phyloP scores from a whole-genome alignment of 1,140 invertebrate genomes.

The Augochlora pura region DNA sequence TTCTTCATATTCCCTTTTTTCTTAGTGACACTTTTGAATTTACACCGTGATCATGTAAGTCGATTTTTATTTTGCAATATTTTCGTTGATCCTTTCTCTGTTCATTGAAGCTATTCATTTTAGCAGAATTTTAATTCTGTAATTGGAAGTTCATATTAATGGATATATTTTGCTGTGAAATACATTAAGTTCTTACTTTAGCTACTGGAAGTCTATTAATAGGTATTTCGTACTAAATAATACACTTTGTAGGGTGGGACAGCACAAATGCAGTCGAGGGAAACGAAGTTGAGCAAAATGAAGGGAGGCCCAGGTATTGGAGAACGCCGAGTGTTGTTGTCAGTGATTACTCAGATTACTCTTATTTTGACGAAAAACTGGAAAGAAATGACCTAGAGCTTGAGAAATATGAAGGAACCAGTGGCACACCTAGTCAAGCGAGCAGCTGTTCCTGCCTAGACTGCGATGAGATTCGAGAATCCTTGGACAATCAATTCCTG shows the following conservation, averaged over 20 bases:
- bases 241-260: conserved; percentile 67
- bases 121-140: too few relatives aligned
- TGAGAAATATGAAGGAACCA: conserved; percentile 69
- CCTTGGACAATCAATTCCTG: conserved; percentile 56
- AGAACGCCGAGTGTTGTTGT: conserved; percentile 91
- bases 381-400: conserved; percentile 73
- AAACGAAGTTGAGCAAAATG: conserved; percentile 78
- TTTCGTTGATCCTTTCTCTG: too few relatives aligned
- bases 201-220: too few relatives aligned
- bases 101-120: too few relatives aligned
- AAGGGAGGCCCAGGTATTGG: conserved; percentile 82
- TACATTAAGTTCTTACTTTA: too few relatives aligned
- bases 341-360: conserved; percentile 90
- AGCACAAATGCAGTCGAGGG: conserved; percentile 70
- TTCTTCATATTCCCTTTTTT: background rate
- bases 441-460: conserved; percentile 76
- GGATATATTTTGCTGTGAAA: too few relatives aligned
- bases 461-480: conserved; percentile 72
- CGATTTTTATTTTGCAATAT: too few relatives aligned
- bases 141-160: too few relatives aligned
- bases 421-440: conserved; percentile 68
- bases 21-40: background rate
- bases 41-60: background rate
- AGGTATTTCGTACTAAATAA: background rate
- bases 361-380: conserved; percentile 74